Evolutionary conservation across 2,888 invertebrate genomes (phyloP).

Genomic region (Eupithecia subfuscata): DNA sequence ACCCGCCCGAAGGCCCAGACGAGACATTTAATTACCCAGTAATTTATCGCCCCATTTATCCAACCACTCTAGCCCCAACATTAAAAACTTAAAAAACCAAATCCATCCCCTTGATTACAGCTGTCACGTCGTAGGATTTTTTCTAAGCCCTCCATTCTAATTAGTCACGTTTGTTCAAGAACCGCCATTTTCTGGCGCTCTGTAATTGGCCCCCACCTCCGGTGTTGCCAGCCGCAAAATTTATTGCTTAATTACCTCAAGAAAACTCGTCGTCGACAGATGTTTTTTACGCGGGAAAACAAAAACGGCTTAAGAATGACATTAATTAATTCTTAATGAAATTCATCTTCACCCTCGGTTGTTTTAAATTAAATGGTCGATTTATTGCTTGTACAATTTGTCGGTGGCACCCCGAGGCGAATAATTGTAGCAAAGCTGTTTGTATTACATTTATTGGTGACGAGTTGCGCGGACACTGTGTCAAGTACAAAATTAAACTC

Average conservation of each 20-base stretch:
- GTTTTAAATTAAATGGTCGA: slow-evolving; percentile 82
- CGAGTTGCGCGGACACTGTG: slow-evolving; percentile 62
- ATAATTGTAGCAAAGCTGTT: slow-evolving; percentile 71
- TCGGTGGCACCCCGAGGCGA: slow-evolving; percentile 64
- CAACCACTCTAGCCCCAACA: slow-evolving; percentile 66
- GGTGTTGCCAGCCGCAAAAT: slow-evolving; percentile 81
- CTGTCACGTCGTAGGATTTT: slow-evolving; percentile 82
- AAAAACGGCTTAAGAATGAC: slow-evolving; percentile 83
- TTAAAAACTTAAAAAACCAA: slow-evolving; percentile 65
- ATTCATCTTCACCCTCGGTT: slow-evolving; percentile 82
- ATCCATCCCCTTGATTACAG: slow-evolving; percentile 83
- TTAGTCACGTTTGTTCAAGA: slow-evolving; percentile 74
- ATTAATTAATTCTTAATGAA: slow-evolving; percentile 85
- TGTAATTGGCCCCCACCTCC: slow-evolving; percentile 82
- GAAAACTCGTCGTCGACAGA: slow-evolving; percentile 82
- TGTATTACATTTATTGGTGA: slow-evolving; percentile 78
- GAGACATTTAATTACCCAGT: slow-evolving; percentile 79
- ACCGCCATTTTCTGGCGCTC: slow-evolving; percentile 77
- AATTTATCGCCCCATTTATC: slow-evolving; percentile 81
- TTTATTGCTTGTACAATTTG: slow-evolving; percentile 83
- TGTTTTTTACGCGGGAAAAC: slow-evolving; percentile 83
- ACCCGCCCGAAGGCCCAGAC: slow-evolving; percentile 52
- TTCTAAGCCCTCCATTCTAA: slow-evolving; percentile 79
- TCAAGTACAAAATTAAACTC: slow-evolving; percentile 54
- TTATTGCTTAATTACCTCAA: slow-evolving; percentile 85